Conservation (phyloP, 1,140 invertebrate genomes). For the Chrysopa pallens region DNA sequence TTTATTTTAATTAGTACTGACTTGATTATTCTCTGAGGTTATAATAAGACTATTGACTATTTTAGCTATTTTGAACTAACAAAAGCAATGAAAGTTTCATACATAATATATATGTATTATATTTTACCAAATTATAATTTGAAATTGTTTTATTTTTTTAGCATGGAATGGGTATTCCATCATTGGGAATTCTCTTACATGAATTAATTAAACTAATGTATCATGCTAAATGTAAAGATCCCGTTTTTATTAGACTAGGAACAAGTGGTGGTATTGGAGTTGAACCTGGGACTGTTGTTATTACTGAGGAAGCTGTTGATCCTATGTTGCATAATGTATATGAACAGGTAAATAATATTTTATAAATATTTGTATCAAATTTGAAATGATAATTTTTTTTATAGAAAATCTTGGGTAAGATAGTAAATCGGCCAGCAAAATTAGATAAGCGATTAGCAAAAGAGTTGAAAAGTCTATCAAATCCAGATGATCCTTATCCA, state of each 20-base stretch:
- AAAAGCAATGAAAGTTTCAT: no score
- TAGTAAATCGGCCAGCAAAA: constrained; percentile 59
- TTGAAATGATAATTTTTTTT: constrained; percentile 10
- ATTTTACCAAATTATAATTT: constrained; percentile 8
- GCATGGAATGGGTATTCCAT: constrained; percentile 74
- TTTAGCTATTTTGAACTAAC: no score
- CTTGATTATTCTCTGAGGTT: no score
- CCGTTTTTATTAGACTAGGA: constrained; percentile 63
- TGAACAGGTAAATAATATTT: not conserved
- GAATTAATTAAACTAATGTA: constrained; percentile 67
- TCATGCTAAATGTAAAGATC: constrained; percentile 51
- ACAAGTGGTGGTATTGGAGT: constrained; percentile 63
- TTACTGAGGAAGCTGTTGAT: constrained; percentile 50
- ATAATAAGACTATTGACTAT: no score
- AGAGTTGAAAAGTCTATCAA: constrained; percentile 55
- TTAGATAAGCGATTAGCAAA: constrained; percentile 61
- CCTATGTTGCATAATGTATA: constrained; percentile 33
- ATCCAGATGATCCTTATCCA: constrained; percentile 66
- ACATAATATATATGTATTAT: not conserved
- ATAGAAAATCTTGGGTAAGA: constrained; percentile 78
- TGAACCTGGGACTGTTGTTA: constrained; percentile 52
- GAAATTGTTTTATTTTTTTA: constrained; percentile 20
- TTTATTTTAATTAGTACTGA: no score
- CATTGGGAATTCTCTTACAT: constrained; percentile 58
- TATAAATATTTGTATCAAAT: not conserved